Base-by-base conservation (phyloP, 2,113 vertebrate species). In the Leptocoma aspasia region DNA sequence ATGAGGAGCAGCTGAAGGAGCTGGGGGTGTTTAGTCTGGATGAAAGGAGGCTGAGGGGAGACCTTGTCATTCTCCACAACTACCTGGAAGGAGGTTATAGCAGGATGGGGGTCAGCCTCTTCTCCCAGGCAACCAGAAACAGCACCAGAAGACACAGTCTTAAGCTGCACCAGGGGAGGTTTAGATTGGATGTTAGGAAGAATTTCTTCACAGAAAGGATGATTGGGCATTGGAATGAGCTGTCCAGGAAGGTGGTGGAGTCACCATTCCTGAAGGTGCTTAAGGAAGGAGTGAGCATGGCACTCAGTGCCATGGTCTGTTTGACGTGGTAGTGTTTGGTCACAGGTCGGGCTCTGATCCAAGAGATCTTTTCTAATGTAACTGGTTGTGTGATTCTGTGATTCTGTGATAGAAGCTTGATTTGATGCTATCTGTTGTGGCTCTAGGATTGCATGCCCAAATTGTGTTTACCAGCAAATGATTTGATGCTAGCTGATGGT, bases 81-180 rank as follows among this genome's bases (percentile, higher is more conserved):
- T 17, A 3, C 13, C 8, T 52, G n/a, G 18, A 53, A 53, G 27
- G 22, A 63, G 17, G 7, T 1, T 11, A 6, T 5, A 63, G 33
- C 17, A 8, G 41, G 20, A 9, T 27, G 33, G 47, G 10, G 2
- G 4, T 45, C 0, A 0, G 11, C 13, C 11, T 72, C 59, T 45
- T 35, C 37, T 70, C 10, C 27, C 22, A 53, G 17, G 47, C 11
- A 21, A 11, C 33, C 42, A 71, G 39, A 1, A 7, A 53, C 4
- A 11, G 27, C 2, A 45, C 39, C 9, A 22, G 49, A 54, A 37
- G 6, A 27, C 11, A 37, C 7, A 27, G 22, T 18, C 27, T 53
- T 45, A 53, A 63, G 23, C 14, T 45, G 13, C 0, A 0, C 33
- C 14, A 53, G 7, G 9, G 7, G 9, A 83, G 11, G 27, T 53